These are phyloP conservation scores for Palaemon carinicauda DNA, from an alignment of 1,140 invertebrate genomes.

Conservation along the genomic window DNA sequence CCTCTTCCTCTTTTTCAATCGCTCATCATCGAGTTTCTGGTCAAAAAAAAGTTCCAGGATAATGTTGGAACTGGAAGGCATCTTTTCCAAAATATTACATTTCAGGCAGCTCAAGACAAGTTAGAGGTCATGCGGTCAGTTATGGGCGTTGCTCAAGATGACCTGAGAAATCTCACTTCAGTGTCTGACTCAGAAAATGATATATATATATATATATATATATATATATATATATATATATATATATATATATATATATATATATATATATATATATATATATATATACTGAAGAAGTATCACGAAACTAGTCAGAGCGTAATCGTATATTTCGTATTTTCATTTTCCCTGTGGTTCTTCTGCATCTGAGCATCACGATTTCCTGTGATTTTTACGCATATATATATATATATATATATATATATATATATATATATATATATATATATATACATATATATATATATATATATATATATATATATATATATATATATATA, in stretches of 20 bases:
- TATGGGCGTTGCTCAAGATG: too few species aligned
- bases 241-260: neutral
- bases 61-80: neutral
- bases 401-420: neutral
- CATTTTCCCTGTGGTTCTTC: too few species aligned
- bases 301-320: too few species aligned
- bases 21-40: too few species aligned
- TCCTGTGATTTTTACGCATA: neutral
- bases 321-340: too few species aligned
- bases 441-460: neutral
- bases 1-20: too few species aligned
- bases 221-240: neutral
- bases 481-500: neutral
- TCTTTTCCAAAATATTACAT: too few species aligned
- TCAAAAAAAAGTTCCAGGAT: neutral
- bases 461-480: neutral
- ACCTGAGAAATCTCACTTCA: too few species aligned
- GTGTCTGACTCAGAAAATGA: too few species aligned
- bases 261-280: constrained; percentile 2
- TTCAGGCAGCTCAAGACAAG: too few species aligned
- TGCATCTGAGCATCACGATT: too few species aligned
- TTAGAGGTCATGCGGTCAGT: too few species aligned
- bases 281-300: neutral
- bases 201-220: constrained; percentile 2
- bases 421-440: neutral